Conservation (phyloP, 2,888 invertebrate species). For the Tipula unca region DNA sequence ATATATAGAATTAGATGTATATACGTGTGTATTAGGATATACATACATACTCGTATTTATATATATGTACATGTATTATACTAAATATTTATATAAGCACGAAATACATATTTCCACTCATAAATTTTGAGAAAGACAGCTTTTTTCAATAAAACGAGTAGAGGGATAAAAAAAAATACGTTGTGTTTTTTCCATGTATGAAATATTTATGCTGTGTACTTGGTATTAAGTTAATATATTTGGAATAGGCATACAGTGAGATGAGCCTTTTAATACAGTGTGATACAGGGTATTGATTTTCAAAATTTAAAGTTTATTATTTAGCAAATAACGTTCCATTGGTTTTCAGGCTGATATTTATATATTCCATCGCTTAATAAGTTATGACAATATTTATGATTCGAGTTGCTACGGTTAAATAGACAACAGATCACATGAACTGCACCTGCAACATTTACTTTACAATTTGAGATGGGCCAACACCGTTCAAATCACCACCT, state of each 20-base stretch:
- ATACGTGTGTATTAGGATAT: not conserved
- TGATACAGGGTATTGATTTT: too few species aligned
- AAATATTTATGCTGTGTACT: slow-evolving; percentile 8
- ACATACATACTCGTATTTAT: not conserved
- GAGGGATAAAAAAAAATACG: not conserved
- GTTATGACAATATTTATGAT: too few species aligned
- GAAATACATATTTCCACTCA: slow-evolving; percentile 18
- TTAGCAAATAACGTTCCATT: too few species aligned
- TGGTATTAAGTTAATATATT: not conserved
- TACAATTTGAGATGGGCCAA: too few species aligned
- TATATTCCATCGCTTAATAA: too few species aligned
- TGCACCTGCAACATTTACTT: too few species aligned
- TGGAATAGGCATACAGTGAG: not conserved
- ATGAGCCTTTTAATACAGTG: too few species aligned
- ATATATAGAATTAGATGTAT: not conserved
- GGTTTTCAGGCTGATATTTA: too few species aligned
- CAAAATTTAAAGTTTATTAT: too few species aligned
- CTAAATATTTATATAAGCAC: not conserved
- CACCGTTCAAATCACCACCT: too few species aligned
- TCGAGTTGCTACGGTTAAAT: too few species aligned
- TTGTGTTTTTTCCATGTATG: not conserved
- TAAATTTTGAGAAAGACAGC: not conserved
- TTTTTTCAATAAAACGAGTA: not conserved
- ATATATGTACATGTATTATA: not conserved
- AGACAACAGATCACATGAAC: too few species aligned